Base-by-base conservation (phyloP, 1,140 invertebrate genomes). In the Orchestia grillus region DNA sequence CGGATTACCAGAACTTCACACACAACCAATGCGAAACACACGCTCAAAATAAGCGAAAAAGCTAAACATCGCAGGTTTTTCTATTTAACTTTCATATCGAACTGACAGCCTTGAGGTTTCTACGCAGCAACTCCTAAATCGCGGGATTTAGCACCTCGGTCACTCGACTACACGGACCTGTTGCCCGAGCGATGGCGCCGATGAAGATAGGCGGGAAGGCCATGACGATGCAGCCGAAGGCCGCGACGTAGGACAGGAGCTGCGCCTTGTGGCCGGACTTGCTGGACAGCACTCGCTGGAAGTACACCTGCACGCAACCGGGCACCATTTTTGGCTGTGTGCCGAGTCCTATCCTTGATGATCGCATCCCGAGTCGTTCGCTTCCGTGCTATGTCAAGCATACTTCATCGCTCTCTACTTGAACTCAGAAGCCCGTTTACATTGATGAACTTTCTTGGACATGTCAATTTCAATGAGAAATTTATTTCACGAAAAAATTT, bases 271-370 rank as follows among this genome's bases (percentile, higher is more conserved):
- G 97, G 4, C 98, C 98, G 57, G 98, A 98, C 97, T 98, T 98
- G n/a, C 98, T 98, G 47, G 98, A 98, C 91, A 99, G 97, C 4
- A 99, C 98, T 96, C 98, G 97, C 97, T 99, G 98, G 97, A 99
- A 99, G 97, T 99, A 99, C 4, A 98, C 98, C 98, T 98, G 92
- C 43, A 40, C 6, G 88, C 88, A 91, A 19, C 11, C 15, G 28
- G 28, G 62, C 11, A 23, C 62, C 62, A 15, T 77, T 53, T 23
- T 77, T 23, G 47, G 11, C 28, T 28, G 62, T 36, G 62, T 77
- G 19, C 6, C 47, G 47, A 53, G 47, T 19, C 47, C 47, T 53
- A 53, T n/a, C n/a, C n/a, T n/a, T n/a, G n/a, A n/a, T n/a, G n/a
- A n/a, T 53, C 19, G 47, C 47, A 19, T 53, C 47, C 6, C 47